Base-by-base conservation (phyloP, 23 tunicate species). In the Aplidium turbinatum region DNA sequence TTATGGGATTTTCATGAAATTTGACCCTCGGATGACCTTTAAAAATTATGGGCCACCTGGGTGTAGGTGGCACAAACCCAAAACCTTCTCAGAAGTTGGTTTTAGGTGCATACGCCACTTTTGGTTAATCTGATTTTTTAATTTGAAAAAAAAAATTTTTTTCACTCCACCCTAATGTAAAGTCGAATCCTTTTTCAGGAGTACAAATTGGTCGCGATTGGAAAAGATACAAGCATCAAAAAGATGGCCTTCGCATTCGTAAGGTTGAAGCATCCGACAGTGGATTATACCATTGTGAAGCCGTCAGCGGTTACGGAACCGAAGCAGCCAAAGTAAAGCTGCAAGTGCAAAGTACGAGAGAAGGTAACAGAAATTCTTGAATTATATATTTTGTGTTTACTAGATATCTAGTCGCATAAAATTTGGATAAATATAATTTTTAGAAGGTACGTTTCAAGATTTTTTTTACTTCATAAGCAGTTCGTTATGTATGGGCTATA, bases 151-250 rank as follows among this genome's bases (percentile, higher is more conserved):
- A n/a, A n/a, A n/a, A n/a, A n/a, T n/a, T n/a, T n/a, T n/a, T n/a
- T n/a, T n/a, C n/a, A n/a, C n/a, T n/a, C n/a, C n/a, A n/a, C n/a
- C n/a, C n/a, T n/a, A n/a, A n/a, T n/a, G n/a, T n/a, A n/a, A n/a
- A n/a, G n/a, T n/a, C n/a, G n/a, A n/a, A n/a, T 19, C 24, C n/a
- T 28, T 7, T 21, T 55, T 3, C 33, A 70, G 76, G 76, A 7
- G 58, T 28, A 13, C 57, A 70, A 21, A 70, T 70, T 30, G 76
- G 76, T 22, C 9, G 7, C 6, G 76, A 70, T 35, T 70, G 76
- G 76, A 30, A 30, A 47, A 22, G 76, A 16, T 47, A 47, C 29
- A 47, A 48, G 29, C 76, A 70, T 25, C 35, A 70, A 48, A 35
- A 61, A 48, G 29, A 26, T 2, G 38, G 76, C 25, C 29, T 70